A percentile compares a stretch with the other conserved stretches of the same genome.
Conservation (phyloP, 2,797 vertebrate genomes). For the Premnoplex brunnescens region DNA sequence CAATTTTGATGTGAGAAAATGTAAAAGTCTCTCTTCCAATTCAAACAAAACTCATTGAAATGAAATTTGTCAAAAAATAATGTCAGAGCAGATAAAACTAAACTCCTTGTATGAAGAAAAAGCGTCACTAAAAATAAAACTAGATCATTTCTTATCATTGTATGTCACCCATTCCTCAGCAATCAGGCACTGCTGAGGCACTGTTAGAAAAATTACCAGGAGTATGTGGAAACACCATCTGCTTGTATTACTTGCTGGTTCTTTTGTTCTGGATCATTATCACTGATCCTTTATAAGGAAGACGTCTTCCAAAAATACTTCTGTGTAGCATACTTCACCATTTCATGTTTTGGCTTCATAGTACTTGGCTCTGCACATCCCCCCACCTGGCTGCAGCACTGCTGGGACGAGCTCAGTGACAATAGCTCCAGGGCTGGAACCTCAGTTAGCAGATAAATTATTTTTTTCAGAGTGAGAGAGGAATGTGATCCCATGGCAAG, state of each 20-base stretch:
- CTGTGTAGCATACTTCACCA: neutral
- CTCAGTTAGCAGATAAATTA: rapidly evolving
- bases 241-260: neutral
- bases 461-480: neutral
- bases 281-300: neutral
- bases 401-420: neutral
- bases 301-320: neutral
- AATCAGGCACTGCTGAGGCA: neutral
- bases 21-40: neutral
- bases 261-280: neutral
- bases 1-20: neutral
- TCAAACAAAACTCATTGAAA: neutral
- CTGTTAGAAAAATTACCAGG: neutral
- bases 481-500: neutral
- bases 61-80: neutral
- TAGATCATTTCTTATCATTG: neutral
- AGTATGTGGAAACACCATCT: neutral
- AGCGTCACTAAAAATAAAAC: neutral
- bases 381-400: rapidly evolving
- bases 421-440: rapidly evolving
- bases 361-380: neutral
- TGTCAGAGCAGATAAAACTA: neutral
- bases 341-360: neutral
- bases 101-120: neutral
- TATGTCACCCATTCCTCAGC: neutral